Conservation (phyloP, 2,797 vertebrate species). For the Eulemur albifrons region DNA sequence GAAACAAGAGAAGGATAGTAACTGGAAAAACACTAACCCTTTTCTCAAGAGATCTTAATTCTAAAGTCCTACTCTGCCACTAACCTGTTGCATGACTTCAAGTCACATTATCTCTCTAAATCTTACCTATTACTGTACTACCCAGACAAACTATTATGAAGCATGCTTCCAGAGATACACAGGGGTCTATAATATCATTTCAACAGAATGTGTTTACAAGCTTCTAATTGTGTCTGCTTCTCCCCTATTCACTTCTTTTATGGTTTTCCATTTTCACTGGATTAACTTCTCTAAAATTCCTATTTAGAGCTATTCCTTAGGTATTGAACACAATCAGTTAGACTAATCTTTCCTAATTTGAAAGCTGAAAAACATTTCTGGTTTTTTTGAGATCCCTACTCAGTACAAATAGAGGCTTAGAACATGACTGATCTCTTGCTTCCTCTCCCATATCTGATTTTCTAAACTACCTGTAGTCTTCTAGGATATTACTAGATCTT, state of each 20-base stretch:
- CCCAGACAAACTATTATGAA: neutral
- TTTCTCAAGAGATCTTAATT: slow-evolving; percentile 25
- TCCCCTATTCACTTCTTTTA: slow-evolving; percentile 1
- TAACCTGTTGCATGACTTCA: neutral
- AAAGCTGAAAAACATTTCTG: neutral
- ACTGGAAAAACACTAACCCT: slow-evolving; percentile 3
- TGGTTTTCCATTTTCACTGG: slow-evolving; percentile 48
- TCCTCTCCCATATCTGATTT: slow-evolving; percentile 17
- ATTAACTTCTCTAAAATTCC: slow-evolving; percentile 39
- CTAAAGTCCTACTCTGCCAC: neutral
- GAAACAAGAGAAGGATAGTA: neutral
- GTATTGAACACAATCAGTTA: neutral
- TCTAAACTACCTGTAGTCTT: slow-evolving; percentile 4
- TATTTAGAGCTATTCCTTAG: neutral
- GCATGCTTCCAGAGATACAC: neutral
- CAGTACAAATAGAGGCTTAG: neutral
- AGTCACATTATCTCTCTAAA: slow-evolving; percentile 5
- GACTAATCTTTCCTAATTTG: slow-evolving; percentile 15
- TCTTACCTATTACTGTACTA: neutral
- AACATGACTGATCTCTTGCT: neutral
- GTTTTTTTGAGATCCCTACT: slow-evolving; percentile 18
- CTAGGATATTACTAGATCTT: neutral
- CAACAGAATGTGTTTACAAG: neutral
- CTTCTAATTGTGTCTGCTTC: neutral
- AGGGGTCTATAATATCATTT: neutral